Percentiles rank a stretch among this genome's conserved stretches.
Conservation (phyloP, 2,797 vertebrate species). For the Sebastes jordani region DNA sequence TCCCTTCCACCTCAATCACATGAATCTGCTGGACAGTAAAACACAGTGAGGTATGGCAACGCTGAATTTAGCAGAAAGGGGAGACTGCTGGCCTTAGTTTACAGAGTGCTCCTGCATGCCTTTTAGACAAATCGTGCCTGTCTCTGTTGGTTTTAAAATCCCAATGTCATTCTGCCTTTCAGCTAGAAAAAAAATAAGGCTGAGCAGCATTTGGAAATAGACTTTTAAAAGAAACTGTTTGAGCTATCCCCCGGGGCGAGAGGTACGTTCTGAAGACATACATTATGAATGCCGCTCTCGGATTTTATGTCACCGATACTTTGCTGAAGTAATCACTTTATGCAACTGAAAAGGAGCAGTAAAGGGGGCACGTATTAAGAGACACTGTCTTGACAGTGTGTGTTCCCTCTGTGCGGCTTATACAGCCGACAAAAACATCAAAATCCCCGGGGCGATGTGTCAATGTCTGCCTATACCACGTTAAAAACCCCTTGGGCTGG, state of each 20-base stretch:
- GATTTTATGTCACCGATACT: constrained; percentile 49
- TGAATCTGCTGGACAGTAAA: constrained; percentile 65
- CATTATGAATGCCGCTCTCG: constrained; percentile 60
- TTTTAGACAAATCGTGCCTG: constrained; percentile 34
- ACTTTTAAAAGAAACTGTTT: constrained; percentile 48
- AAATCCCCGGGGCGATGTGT: constrained; percentile 6
- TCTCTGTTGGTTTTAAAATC: constrained; percentile 55
- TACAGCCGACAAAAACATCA: constrained; percentile 12
- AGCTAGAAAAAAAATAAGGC: constrained; percentile 26
- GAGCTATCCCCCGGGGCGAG: constrained; percentile 33
- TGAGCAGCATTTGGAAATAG: constrained; percentile 50
- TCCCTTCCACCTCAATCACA: constrained; percentile 46
- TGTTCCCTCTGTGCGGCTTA: constrained; percentile 9
- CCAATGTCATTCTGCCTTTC: constrained; percentile 50
- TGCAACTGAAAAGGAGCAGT: constrained; percentile 27
- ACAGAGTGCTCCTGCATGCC: constrained; percentile 36
- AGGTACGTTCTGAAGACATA: constrained; percentile 49
- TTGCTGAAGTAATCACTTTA: constrained; percentile 49
- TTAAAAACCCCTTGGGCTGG: background rate
- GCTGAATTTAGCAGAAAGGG: constrained; percentile 24
- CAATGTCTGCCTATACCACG: background rate
- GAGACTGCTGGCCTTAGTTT: constrained; percentile 43
- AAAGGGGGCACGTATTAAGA: constrained; percentile 23
- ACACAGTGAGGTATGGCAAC: constrained; percentile 50
- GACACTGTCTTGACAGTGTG: background rate